Evolutionary conservation across 2,113 vertebrate genomes (phyloP).

Genomic region (Turnix velox): DNA sequence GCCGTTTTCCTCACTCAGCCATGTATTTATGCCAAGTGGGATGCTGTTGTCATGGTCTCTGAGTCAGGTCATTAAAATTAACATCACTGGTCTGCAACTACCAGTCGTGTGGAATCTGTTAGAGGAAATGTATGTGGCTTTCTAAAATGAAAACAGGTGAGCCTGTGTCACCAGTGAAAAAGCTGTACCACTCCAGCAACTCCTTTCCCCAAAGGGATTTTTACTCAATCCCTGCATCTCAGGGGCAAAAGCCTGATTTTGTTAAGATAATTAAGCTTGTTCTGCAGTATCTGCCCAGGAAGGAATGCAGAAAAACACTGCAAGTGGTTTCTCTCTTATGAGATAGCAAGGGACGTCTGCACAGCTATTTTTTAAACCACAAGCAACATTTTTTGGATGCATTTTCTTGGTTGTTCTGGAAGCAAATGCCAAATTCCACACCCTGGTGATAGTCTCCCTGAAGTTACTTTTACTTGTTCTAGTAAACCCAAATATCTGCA

Average conservation of each 20-base stretch:
- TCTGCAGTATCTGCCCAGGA: not conserved
- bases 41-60: conserved; percentile 42
- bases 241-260: not conserved
- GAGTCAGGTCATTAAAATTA: conserved; percentile 21
- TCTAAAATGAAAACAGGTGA: not conserved
- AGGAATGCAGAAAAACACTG: not conserved
- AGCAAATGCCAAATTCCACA: no score
- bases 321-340: not conserved
- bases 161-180: not conserved
- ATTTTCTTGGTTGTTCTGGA: not conserved
- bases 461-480: not conserved
- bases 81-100: not conserved
- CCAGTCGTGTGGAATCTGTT: not conserved
- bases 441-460: not conserved
- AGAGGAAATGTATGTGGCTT: not conserved
- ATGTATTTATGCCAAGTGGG: not conserved
- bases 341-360: not conserved
- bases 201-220: not conserved
- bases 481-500: not conserved
- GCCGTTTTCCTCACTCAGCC: not conserved
- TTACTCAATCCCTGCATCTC: no score
- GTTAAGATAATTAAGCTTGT: not conserved
- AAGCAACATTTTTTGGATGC: not conserved
- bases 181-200: not conserved
- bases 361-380: fast-evolving